A percentile compares a stretch with the other conserved stretches of the same genome.
phyloP scores from a whole-genome alignment of 2,888 invertebrate genomes.

The Andrena trimmerana region DNA sequence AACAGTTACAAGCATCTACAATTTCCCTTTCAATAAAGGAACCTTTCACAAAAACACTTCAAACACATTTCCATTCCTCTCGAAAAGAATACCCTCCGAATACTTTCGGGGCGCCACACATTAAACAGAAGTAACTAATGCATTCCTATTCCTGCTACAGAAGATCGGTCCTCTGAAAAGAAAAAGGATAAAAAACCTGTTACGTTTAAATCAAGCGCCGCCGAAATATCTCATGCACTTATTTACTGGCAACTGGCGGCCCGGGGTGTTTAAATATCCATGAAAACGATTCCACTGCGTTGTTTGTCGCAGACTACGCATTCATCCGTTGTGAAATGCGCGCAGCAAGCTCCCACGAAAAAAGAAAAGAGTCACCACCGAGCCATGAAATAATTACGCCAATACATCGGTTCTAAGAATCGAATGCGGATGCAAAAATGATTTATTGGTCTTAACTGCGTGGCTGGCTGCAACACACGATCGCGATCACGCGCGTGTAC shows the following conservation, averaged over 20 bases:
- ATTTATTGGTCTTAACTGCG: conserved; percentile 54
- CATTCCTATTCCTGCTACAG: background rate
- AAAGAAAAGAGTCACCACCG: conserved; percentile 10
- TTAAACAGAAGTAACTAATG: background rate
- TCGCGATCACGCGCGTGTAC: conserved; percentile 35
- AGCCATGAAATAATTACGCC: conserved; percentile 48
- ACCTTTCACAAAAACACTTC: no score
- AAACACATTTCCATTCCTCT: no score
- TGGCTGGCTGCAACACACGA: conserved; percentile 29
- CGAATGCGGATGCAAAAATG: conserved; percentile 45
- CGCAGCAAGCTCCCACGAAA: background rate
- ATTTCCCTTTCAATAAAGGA: no score
- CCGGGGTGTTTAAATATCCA: background rate
- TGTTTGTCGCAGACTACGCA: background rate
- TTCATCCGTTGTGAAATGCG: background rate
- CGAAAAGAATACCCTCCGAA: no score
- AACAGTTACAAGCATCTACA: no score
- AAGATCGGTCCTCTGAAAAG: background rate
- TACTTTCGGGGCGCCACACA: no score
- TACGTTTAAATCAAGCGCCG: background rate
- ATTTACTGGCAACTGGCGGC: background rate
- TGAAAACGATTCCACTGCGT: conserved; percentile 2
- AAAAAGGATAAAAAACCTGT: background rate
- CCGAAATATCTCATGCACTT: background rate
- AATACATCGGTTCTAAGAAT: conserved; percentile 7